A percentile compares a stretch with the other conserved stretches of the same genome.
These are phyloP conservation scores for Reticulitermes speratus DNA, from an alignment of 1,140 invertebrate species.

Conservation along the genomic window DNA sequence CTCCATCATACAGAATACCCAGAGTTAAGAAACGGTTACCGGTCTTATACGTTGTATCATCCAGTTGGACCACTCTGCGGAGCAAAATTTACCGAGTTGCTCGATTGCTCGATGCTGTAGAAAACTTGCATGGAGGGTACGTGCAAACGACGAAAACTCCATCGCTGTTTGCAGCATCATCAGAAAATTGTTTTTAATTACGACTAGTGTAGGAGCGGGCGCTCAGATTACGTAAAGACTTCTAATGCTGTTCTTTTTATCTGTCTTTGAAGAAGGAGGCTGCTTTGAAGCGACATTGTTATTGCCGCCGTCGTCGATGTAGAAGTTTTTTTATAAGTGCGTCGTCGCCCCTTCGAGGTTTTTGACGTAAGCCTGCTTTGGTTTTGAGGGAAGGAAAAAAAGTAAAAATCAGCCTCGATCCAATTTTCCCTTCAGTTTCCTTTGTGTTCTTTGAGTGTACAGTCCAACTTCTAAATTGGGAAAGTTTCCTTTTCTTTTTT, in stretches of 20 bases:
- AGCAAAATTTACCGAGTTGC: too few relatives aligned
- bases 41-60: too few relatives aligned
- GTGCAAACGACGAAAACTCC: too few relatives aligned
- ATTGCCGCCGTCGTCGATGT: neutral
- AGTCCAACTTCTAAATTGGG: conserved; percentile 18
- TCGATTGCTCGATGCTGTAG: too few relatives aligned
- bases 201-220: neutral
- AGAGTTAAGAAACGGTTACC: too few relatives aligned
- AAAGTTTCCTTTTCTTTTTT: conserved; percentile 11
- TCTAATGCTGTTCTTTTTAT: neutral
- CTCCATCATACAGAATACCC: too few relatives aligned
- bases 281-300: neutral
- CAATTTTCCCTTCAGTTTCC: neutral
- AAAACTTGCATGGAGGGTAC: too few relatives aligned
- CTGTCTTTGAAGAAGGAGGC: neutral
- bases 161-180: neutral
- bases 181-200: neutral
- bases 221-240: neutral
- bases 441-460: conserved; percentile 18
- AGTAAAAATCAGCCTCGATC: neutral
- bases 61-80: too few relatives aligned
- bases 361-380: conserved; percentile 17
- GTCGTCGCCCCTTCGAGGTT: neutral
- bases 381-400: neutral
- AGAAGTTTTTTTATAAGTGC: neutral